Evolutionary conservation across 2,113 vertebrate species (phyloP).

Genomic region (Myiagra hebetior): DNA sequence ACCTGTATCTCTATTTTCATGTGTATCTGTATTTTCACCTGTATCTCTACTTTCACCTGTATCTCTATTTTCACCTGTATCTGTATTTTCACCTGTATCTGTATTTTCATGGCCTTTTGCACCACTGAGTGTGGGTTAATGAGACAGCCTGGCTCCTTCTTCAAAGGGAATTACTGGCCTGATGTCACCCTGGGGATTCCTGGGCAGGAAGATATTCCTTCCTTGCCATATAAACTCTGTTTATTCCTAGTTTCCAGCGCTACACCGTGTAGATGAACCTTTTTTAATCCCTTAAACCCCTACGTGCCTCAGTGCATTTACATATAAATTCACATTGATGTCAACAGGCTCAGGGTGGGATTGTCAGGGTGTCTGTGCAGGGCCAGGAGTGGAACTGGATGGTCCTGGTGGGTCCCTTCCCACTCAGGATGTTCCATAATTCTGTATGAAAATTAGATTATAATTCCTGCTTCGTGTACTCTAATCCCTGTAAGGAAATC

Average conservation of each 20-base stretch:
- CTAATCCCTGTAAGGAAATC: background rate
- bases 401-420: background rate
- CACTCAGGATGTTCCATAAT: background rate
- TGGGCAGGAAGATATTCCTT: background rate
- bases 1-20: too few species aligned
- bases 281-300: background rate
- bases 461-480: background rate
- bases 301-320: background rate
- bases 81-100: too few species aligned
- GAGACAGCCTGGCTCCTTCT: background rate
- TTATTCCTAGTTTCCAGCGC: background rate
- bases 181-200: background rate
- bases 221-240: background rate
- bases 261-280: background rate
- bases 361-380: background rate
- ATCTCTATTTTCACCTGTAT: too few species aligned
- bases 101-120: background rate
- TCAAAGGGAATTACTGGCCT: background rate
- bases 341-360: background rate
- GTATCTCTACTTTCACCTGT: background rate
- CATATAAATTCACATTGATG: background rate
- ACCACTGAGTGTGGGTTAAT: fast-evolving
- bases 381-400: background rate
- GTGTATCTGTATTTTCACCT: background rate
- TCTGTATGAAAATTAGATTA: background rate